Base-by-base conservation (phyloP, 2,797 vertebrate genomes). In the Liasis olivaceus region DNA sequence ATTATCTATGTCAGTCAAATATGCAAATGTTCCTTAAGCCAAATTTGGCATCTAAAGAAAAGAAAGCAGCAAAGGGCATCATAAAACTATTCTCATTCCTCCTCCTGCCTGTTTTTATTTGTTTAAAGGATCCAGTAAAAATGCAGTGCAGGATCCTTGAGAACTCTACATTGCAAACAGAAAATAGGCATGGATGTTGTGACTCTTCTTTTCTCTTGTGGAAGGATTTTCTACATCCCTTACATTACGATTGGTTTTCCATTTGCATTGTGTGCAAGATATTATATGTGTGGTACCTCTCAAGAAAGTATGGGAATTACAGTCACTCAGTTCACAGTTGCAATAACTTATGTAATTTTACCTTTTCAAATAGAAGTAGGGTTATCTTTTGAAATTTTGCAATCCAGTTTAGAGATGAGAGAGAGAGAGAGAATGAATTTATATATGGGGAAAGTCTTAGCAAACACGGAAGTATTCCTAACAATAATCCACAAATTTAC, bases 1-100 rank as follows among this genome's bases (percentile, higher is more conserved):
- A 87, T 93, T 91, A 69, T 58, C 31, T 17, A 66, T 93, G 93
- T 92, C 91, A 92, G 36, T 93, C 93, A 93, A 92, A 87, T 92
- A 92, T 87, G 47, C 15, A 92, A 92, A 92, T 90, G 26, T 36
- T 26, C 15, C 31, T 58, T 87, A 87, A 91, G 51, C 12, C 58
- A 63, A 91, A 87, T 87, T 89, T 91, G 88, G 59, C 66, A 89
- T 28, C 88, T n/a, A 89, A 90, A 14, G 59, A 85, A 92, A 72
- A 64, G 36, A 85, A 93, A 59, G 72, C 22, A 93, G 72, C 51
- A 64, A 81, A 85, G 72, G 51, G 9, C 13, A 24, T 89, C 7
- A 26, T 58, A 26, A 93, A 8, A 85, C 15, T 5, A 66, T 17
- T 91, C 26, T 63, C 15, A 42, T 60, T 54, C 22, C 51, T 63